Evolutionary conservation across 2,888 invertebrate species (phyloP).

Genomic region (Sarcophaga variegata): DNA sequence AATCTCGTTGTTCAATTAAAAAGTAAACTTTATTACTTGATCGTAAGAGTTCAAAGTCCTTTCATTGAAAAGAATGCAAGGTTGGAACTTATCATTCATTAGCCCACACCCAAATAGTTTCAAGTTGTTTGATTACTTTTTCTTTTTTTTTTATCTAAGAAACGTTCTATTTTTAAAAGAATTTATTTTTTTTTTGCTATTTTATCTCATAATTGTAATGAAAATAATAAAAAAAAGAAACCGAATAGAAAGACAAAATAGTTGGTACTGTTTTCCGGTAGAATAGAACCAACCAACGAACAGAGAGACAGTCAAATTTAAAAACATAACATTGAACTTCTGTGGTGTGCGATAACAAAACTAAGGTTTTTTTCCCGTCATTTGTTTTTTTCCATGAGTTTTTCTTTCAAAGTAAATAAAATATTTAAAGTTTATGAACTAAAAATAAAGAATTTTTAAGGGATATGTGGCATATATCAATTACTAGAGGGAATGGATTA

Average conservation of each 20-base stretch:
- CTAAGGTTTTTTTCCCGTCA: neutral
- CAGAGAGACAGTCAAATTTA: neutral
- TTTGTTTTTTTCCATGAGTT: no score
- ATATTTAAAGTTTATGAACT: no score
- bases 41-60: conserved; percentile 16
- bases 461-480: no score
- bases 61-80: neutral
- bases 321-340: neutral
- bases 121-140: neutral
- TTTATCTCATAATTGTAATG: no score
- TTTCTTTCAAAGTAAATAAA: no score
- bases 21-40: neutral
- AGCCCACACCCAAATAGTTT: neutral
- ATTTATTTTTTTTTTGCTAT: no score
- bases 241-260: neutral
- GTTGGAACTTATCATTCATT: neutral
- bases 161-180: no score
- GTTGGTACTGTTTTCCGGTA: neutral
- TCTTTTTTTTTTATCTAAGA: neutral
- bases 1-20: no score
- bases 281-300: neutral
- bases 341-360: neutral
- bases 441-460: no score
- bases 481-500: no score
- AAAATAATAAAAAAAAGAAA: no score